Percentiles rank a stretch among this genome's conserved stretches.
Conservation (phyloP, 2,113 vertebrate genomes). For the Cinclus mexicanus region DNA sequence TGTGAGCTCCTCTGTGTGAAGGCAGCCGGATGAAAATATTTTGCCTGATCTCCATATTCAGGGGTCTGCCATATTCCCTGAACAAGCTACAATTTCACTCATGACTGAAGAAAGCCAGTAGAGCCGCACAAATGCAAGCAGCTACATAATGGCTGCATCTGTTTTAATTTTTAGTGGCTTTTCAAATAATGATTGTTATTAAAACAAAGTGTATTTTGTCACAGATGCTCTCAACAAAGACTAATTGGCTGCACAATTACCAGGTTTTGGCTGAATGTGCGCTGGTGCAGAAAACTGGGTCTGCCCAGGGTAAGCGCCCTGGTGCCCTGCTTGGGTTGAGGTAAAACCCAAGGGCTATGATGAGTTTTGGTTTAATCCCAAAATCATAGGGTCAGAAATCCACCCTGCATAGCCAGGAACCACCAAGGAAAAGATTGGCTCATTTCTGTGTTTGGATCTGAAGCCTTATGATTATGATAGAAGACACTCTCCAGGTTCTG, state of each 20-base stretch:
- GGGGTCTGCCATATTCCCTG: conserved; percentile 24
- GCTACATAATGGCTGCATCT: conserved; percentile 40
- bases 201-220: conserved; percentile 58
- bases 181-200: conserved; percentile 50
- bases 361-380: neutral
- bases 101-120: conserved; percentile 42
- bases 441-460: neutral
- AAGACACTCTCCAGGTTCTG: neutral
- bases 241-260: conserved; percentile 50
- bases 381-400: neutral
- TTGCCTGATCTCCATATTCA: conserved; percentile 51
- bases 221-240: conserved; percentile 19
- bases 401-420: neutral
- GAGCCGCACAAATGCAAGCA: conserved; percentile 13
- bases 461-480: neutral
- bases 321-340: neutral
- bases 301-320: neutral
- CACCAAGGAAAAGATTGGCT: neutral
- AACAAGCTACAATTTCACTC: conserved; percentile 63
- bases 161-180: conserved; percentile 57
- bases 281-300: neutral
- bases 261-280: neutral
- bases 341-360: neutral
- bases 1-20: conserved; percentile 27
- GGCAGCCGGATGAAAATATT: conserved; percentile 42